Evolutionary conservation across 2,113 vertebrate species (phyloP), one percentile per base, ranked within the genome.

Genomic region (Xyrauchen texanus): DNA sequence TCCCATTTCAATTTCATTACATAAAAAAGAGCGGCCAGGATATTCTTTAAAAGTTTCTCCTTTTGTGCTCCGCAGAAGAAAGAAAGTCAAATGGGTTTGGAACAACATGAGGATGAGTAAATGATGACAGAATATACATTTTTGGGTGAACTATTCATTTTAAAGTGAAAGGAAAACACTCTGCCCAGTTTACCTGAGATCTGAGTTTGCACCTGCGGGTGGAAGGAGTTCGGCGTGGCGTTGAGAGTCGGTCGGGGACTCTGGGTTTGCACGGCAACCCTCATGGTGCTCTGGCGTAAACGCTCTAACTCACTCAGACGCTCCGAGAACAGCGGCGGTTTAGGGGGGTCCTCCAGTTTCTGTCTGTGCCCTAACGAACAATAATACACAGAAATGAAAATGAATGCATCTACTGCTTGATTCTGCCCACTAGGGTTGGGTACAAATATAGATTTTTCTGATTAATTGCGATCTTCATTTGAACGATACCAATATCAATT

Each of bases 281-380:
- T 95, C 94, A 96, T 95, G 94, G 94, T 95, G 91, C 94, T 93
- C 91, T 96, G 95, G 90, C 94, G 94, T 84, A 96, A 94, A 88
- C 95, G 94, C 91, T 95, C 95, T 93, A 96, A 94, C 92, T 96
- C 95, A 92, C 95, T 96, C 92, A 96, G 94, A 86, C 95, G 94
- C 87, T 96, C 95, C 88, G 95, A 95, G 92, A 96, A 96, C 93
- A 96, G 93, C 92, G 94, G 95, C 90, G 94, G 91, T 91, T 96
- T 96, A 90, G 94, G 94, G 11, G 84, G 82, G 91, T 96, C 95
- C 92, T 96, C 95, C 93, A 95, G 93, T 94, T 96, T 96, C 93
- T 96, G 95, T 94, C 95, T 95, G 93, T 96, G 95, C 92, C 95
- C 95, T 96, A 51, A 42, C 70, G 76, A 51, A 93, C 91, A 92